Evolutionary conservation across 2,888 invertebrate species (phyloP).

Genomic region (Creontiades dilutus): DNA sequence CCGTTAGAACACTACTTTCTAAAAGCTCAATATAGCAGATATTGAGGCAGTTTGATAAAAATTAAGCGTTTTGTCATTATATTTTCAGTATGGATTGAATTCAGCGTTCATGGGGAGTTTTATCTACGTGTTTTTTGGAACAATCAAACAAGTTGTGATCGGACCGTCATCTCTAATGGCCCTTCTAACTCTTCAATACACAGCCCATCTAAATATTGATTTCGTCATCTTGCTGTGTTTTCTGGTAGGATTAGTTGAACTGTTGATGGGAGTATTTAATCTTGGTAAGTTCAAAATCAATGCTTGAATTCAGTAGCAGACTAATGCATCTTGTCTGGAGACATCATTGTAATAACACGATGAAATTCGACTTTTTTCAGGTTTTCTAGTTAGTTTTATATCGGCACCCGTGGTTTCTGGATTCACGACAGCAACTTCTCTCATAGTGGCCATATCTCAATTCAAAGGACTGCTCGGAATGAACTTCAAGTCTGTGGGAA

Average conservation of each 20-base stretch:
- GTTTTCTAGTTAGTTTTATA: constrained; percentile 91
- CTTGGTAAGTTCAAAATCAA: constrained; percentile 86
- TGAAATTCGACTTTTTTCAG: constrained; percentile 80
- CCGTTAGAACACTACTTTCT: no score
- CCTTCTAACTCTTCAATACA: constrained; percentile 88
- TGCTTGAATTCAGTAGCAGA: constrained; percentile 82
- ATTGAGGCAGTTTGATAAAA: no score
- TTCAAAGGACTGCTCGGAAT: constrained; percentile 87
- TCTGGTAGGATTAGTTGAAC: constrained; percentile 87
- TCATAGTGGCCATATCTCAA: constrained; percentile 88
- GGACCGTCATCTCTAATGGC: constrained; percentile 97
- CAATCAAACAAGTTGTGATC: constrained; percentile 91
- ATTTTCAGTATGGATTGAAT: constrained; percentile 89
- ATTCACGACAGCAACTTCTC: constrained; percentile 90
- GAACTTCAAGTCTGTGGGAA: constrained; percentile 83
- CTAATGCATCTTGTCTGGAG: constrained; percentile 81
- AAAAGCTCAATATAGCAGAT: no score
- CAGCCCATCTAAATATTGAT: constrained; percentile 84
- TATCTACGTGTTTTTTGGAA: constrained; percentile 92
- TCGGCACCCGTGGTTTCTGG: constrained; percentile 90
- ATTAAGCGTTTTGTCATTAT: no score
- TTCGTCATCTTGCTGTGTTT: constrained; percentile 88
- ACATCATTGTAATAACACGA: constrained; percentile 79
- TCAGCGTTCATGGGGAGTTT: constrained; percentile 94
- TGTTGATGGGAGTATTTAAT: constrained; percentile 89